These are phyloP conservation scores for Emydoidea blandingii DNA, from an alignment of 2,797 vertebrate genomes.

Conservation along the genomic window DNA sequence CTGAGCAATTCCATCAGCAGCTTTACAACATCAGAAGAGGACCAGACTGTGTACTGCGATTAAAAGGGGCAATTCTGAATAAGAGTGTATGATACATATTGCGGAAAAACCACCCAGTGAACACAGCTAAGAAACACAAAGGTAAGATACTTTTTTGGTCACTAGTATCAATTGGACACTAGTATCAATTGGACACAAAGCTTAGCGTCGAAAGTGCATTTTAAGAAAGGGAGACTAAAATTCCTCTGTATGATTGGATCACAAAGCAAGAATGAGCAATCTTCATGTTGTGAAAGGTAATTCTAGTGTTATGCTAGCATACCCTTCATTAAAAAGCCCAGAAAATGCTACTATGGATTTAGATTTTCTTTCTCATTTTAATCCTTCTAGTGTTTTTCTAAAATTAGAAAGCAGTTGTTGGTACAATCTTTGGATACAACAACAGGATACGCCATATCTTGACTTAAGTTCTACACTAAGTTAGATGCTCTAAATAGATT, in stretches of 20 bases:
- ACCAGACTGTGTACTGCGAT: not conserved
- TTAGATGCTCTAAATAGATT: not conserved
- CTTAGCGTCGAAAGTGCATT: no score
- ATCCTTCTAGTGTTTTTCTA: not conserved
- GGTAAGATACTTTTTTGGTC: not conserved
- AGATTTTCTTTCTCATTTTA: not conserved
- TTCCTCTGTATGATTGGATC: not conserved
- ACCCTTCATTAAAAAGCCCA: not conserved
- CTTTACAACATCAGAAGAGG: not conserved
- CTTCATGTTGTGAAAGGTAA: not conserved
- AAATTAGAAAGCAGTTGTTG: not conserved
- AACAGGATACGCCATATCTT: not conserved
- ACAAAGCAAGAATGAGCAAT: not conserved
- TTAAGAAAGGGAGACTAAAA: no score
- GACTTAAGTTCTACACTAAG: not conserved
- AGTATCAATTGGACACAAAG: no score
- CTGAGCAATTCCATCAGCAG: not conserved
- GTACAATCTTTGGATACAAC: not conserved
- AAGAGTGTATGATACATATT: not conserved
- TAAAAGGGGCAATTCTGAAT: not conserved
- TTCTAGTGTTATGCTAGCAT: not conserved
- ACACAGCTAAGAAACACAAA: not conserved
- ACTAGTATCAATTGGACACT: not conserved
- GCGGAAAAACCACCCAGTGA: not conserved
- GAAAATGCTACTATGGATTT: not conserved